Conservation (phyloP, 2,888 invertebrate genomes). For the Lymantria monacha region DNA sequence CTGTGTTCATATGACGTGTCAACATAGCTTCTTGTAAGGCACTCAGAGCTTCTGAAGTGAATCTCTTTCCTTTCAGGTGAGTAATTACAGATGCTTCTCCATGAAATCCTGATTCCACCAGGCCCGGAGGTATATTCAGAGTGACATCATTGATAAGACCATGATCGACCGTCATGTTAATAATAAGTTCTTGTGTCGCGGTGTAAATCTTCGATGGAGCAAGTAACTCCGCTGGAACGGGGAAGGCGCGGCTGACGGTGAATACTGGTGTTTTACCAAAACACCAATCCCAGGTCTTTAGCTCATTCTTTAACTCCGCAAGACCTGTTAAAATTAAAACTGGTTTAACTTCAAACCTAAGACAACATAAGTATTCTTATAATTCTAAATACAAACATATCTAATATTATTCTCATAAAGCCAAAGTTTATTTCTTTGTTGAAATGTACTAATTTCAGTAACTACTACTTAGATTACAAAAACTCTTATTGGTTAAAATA, state of each 20-base stretch:
- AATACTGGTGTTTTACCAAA: conserved; percentile 94
- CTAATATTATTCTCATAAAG: too few species aligned
- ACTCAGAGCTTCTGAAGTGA: conserved; percentile 83
- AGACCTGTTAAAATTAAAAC: conserved; percentile 78
- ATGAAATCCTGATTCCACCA: conserved; percentile 82
- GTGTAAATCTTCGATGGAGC: conserved; percentile 62
- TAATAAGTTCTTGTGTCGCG: conserved; percentile 78
- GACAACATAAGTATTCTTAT: too few species aligned
- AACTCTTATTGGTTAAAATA: too few species aligned
- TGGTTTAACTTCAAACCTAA: background rate
- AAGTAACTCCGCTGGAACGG: conserved; percentile 80
- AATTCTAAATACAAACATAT: too few species aligned
- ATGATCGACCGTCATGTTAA: conserved; percentile 84
- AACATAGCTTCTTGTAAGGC: conserved; percentile 82
- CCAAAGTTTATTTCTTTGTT: too few species aligned
- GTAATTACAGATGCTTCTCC: conserved; percentile 86
- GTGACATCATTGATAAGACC: conserved; percentile 86
- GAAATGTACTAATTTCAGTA: too few species aligned
- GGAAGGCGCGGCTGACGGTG: conserved; percentile 85
- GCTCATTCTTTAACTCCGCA: conserved; percentile 85
- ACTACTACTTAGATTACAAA: too few species aligned
- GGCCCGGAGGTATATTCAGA: conserved; percentile 83
- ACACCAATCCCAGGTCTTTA: conserved; percentile 93
- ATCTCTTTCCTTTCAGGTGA: conserved; percentile 84
- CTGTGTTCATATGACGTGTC: conserved; percentile 55